Conservation (phyloP, 2,797 vertebrate genomes). For the Macroramphosus scolopax region DNA sequence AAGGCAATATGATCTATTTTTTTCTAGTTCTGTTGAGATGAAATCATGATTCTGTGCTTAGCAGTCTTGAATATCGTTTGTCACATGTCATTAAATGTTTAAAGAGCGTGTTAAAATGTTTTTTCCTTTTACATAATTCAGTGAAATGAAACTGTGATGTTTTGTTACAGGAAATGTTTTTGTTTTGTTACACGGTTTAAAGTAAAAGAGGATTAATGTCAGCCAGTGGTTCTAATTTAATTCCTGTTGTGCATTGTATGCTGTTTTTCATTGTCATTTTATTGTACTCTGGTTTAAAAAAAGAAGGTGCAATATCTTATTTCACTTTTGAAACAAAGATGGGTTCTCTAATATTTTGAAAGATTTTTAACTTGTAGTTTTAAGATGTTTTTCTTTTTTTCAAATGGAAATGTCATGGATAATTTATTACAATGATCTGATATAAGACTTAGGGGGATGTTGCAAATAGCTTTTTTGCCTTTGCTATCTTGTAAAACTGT, state of each 20-base stretch:
- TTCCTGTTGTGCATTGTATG: conserved; percentile 82
- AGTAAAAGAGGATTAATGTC: conserved; percentile 67
- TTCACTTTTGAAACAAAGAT: conserved; percentile 86
- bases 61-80: conserved; percentile 90
- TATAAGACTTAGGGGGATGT: conserved; percentile 73
- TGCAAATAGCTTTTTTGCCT: conserved; percentile 81
- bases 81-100: conserved; percentile 79
- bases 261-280: conserved; percentile 84
- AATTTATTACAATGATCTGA: conserved; percentile 82
- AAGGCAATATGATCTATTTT: conserved; percentile 84
- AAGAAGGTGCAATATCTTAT: conserved; percentile 87
- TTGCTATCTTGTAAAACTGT: conserved; percentile 86
- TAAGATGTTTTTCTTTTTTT: conserved; percentile 71
- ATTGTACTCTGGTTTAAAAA: conserved; percentile 83
- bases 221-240: conserved; percentile 80
- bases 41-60: conserved; percentile 86
- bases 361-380: conserved; percentile 83
- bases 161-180: conserved; percentile 85
- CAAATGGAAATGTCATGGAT: conserved; percentile 80
- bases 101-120: conserved; percentile 76
- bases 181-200: conserved; percentile 81
- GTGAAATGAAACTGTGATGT: conserved; percentile 86
- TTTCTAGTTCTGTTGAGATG: conserved; percentile 89
- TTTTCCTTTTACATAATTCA: conserved; percentile 81
- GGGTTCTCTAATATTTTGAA: conserved; percentile 82